Percentiles rank a stretch among this genome's conserved stretches.
phyloP scores from a whole-genome alignment of 2,888 invertebrate species.

The Folsomia manolachei region DNA sequence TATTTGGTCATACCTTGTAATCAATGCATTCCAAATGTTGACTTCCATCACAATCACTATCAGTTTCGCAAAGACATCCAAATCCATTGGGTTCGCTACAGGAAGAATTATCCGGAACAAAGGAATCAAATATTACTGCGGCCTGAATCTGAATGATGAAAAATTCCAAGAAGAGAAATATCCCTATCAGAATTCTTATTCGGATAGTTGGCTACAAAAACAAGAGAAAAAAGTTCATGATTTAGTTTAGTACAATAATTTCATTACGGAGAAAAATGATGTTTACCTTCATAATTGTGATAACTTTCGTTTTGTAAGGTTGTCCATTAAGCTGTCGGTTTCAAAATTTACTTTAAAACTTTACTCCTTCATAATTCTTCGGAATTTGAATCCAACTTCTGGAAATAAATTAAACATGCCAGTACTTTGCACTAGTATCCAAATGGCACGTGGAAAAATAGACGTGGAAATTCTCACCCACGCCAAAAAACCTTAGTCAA shows the following conservation, averaged over 20 bases:
- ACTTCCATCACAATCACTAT: conserved; percentile 19
- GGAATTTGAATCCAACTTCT: no score
- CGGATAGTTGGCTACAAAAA: background rate
- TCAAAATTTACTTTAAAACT: no score
- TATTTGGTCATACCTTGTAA: conserved; percentile 25
- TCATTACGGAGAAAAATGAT: background rate
- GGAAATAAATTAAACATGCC: no score
- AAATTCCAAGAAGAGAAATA: background rate
- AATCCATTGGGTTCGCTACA: conserved; percentile 24
- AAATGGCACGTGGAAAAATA: no score
- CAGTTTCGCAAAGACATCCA: conserved; percentile 27
- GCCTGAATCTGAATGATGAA: background rate
- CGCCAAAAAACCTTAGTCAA: no score
- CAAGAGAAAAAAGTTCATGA: background rate
- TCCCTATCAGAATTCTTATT: background rate
- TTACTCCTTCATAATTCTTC: no score
- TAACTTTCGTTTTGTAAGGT: background rate
- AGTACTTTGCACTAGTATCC: no score
- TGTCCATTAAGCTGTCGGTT: no score
- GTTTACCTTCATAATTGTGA: background rate
- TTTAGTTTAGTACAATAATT: background rate
- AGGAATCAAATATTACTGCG: conserved; percentile 22
- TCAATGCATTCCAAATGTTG: conserved; percentile 36
- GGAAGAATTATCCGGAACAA: conserved; percentile 23
- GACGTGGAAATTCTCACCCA: no score